Base-by-base conservation (phyloP, 2,113 vertebrate genomes). In the Australoheros scitulus region DNA sequence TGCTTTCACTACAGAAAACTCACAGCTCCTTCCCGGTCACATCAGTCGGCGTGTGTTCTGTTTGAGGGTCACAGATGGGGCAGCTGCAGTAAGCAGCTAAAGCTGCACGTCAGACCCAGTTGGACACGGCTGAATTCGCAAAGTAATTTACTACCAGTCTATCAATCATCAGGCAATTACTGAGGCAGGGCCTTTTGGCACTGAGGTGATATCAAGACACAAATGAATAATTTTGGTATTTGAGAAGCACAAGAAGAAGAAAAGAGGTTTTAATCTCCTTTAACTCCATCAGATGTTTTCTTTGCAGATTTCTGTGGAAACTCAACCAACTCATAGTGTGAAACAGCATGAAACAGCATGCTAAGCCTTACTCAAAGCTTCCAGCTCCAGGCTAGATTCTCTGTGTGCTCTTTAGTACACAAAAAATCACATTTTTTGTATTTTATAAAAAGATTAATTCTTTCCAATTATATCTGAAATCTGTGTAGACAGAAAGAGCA, bases 141-240 rank as follows among this genome's bases (percentile, higher is more conserved):
- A 61, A 74, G 88, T 83, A 80, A 93, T 96, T 93, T 86, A 96
- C 91, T 47, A 94, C 91, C 89, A 96, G 96, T 94, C 97, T 95
- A 93, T 96, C 95, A 92, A 96, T 97, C 92, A 97, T 77, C 95
- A 95, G 97, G 95, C 96, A 96, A 3, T 96, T 96, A 94, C 95
- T 92, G 84, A 83, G 80, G 86, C 82, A 61, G 68, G 6, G 77
- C 75, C 63, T 88, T 84, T 83, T 84, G 83, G 86, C 76, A 58
- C 83, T 26, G 76, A 81, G 86, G 57, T 72, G 75, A 38, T 81
- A 88, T 78, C 24, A 80, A 74, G 83, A 85, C 36, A 75, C 77
- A 84, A 83, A 81, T 80, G n/a, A 72, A 81, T 85, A 87, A 79
- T 84, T 82, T 64, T 72, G 22, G 58, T 52, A 80, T 77, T 47